Percentiles rank a stretch among this genome's conserved stretches.
phyloP scores from a whole-genome alignment of 2,888 invertebrate genomes.

The Penaeus monodon region DNA sequence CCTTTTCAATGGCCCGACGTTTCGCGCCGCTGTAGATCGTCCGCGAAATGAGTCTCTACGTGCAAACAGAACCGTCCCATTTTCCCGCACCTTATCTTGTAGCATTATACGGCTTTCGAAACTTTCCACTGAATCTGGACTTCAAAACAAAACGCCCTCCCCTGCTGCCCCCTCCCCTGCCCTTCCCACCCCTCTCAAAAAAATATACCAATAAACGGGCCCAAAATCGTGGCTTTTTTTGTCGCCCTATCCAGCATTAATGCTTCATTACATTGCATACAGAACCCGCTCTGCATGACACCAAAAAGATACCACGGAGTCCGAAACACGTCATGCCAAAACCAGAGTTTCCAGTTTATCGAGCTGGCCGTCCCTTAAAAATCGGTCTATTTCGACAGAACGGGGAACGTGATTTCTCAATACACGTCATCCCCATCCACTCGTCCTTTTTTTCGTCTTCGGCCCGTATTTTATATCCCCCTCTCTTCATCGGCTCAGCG shows the following conservation, averaged over 20 bases:
- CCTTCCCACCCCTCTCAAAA: neutral
- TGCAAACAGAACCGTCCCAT: too few species aligned
- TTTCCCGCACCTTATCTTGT: too few species aligned
- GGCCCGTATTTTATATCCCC: conserved; percentile 11
- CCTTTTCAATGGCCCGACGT: too few species aligned
- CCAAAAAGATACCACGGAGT: conserved; percentile 31
- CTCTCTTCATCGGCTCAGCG: conserved; percentile 34
- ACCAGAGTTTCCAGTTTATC: neutral
- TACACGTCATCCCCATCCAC: conserved; percentile 19
- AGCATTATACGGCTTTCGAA: too few species aligned
- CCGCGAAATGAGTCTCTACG: too few species aligned
- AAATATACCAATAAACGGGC: conserved; percentile 3
- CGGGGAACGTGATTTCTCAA: conserved; percentile 24
- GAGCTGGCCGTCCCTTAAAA: neutral
- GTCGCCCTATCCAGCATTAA: conserved; percentile 49
- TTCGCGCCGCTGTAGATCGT: too few species aligned
- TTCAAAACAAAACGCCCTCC: too few species aligned
- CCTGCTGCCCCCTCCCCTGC: too few species aligned
- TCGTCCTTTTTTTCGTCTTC: conserved; percentile 8
- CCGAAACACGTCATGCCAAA: neutral
- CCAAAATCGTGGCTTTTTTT: conserved; percentile 12
- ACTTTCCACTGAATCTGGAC: too few species aligned
- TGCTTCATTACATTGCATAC: conserved; percentile 55
- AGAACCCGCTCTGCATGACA: conserved; percentile 42
- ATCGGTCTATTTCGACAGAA: neutral